Evolutionary conservation across 2,113 vertebrate genomes (phyloP).

Genomic region (Oncorhynchus gorbuscha): DNA sequence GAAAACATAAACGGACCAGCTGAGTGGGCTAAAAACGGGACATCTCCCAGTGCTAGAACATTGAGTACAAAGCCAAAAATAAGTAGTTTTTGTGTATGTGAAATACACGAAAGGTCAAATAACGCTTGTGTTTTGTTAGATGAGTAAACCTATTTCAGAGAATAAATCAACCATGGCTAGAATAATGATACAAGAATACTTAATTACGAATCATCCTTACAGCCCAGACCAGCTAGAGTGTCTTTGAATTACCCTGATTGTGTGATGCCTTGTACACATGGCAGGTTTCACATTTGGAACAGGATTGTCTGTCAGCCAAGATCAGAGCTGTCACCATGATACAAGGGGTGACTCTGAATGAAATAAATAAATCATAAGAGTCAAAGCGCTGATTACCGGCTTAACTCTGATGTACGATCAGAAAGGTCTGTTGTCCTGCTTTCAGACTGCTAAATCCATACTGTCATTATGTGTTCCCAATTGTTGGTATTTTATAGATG

Average conservation of each 20-base stretch:
- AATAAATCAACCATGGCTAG: neutral
- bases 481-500: neutral
- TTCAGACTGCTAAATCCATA: constrained; percentile 44
- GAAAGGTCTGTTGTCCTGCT: constrained; percentile 25
- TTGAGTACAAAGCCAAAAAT: constrained; percentile 18
- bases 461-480: neutral
- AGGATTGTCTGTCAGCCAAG: constrained; percentile 26
- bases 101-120: neutral
- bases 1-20: constrained; percentile 39
- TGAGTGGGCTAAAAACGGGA: constrained; percentile 53
- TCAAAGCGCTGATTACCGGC: constrained; percentile 34
- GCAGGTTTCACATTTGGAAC: constrained; percentile 25
- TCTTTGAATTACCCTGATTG: constrained; percentile 40
- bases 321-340: constrained; percentile 45
- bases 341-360: constrained; percentile 15
- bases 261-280: constrained; percentile 31
- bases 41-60: constrained; percentile 34
- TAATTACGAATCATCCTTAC: neutral
- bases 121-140: neutral
- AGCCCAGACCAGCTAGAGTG: neutral
- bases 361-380: constrained; percentile 61
- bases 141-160: neutral
- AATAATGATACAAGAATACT: neutral
- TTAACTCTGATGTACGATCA: constrained; percentile 56
- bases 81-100: neutral